Evolutionary conservation across 2,797 vertebrate species (phyloP).

Genomic region (Chelonia mydas): DNA sequence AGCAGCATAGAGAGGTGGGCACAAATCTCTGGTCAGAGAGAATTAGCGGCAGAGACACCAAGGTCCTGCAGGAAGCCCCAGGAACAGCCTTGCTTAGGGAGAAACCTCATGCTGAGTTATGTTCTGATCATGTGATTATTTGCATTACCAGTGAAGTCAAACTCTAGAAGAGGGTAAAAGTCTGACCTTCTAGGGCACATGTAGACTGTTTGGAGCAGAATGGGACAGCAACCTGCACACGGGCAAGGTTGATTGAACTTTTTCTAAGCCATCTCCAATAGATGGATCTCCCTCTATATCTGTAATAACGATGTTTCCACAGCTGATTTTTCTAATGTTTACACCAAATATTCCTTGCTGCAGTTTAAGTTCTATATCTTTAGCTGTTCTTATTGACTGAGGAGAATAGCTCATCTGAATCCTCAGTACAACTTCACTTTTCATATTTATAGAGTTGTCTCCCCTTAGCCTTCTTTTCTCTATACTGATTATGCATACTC

Average conservation of each 20-base stretch:
- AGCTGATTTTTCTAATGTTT: not conserved
- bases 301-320: not conserved
- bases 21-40: not conserved
- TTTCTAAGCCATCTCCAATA: not conserved
- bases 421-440: rapidly evolving
- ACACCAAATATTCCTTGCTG: not conserved
- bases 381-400: not conserved
- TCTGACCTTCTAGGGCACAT: not conserved
- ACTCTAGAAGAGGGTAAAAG: not conserved
- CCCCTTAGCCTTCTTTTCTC: not conserved
- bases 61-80: rapidly evolving
- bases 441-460: not conserved
- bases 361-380: not conserved
- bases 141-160: not conserved
- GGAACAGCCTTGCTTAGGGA: not conserved
- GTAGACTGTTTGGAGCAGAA: not conserved
- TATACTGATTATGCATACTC: not conserved
- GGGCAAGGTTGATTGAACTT: not conserved
- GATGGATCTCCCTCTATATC: not conserved
- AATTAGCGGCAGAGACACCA: not conserved
- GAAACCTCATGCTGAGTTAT: not conserved
- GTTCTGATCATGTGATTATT: rapidly evolving
- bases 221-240: rapidly evolving
- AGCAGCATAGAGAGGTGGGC: not conserved
- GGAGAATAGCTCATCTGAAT: not conserved